Evolutionary conservation across 2,797 vertebrate species (phyloP).

Genomic region (Iguana delicatissima): DNA sequence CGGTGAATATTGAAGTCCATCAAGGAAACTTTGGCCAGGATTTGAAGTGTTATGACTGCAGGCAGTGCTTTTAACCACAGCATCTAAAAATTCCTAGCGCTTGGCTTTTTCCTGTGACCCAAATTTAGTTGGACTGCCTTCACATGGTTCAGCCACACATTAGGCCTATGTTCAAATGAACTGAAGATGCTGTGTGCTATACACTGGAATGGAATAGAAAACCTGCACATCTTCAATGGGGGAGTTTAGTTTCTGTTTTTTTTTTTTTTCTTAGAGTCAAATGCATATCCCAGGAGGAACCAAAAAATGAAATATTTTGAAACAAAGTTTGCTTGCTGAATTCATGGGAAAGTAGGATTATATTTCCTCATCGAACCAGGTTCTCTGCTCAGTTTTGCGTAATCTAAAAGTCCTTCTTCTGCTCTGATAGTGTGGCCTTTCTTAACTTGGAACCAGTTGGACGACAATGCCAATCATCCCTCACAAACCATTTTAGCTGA

Average conservation of each 20-base stretch:
- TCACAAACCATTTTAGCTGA: not conserved
- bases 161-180: not conserved
- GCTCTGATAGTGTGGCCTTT: too few relatives aligned
- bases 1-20: not conserved
- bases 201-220: not conserved
- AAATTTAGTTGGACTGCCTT: not conserved
- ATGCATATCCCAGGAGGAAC: not conserved
- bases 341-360: not conserved
- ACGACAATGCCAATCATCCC: not conserved
- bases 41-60: not conserved
- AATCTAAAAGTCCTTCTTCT: not conserved
- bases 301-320: not conserved
- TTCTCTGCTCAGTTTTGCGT: not conserved
- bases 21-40: not conserved
- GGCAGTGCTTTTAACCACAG: not conserved
- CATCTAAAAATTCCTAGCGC: not conserved
- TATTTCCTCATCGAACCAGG: not conserved
- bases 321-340: not conserved
- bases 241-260: not conserved
- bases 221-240: not conserved
- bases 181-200: not conserved
- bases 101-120: not conserved
- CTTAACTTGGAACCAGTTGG: not conserved
- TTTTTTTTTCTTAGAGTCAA: not conserved
- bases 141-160: not conserved